Evolutionary conservation across 2,888 invertebrate genomes (phyloP).

Genomic region (Ernsta delagoae): DNA sequence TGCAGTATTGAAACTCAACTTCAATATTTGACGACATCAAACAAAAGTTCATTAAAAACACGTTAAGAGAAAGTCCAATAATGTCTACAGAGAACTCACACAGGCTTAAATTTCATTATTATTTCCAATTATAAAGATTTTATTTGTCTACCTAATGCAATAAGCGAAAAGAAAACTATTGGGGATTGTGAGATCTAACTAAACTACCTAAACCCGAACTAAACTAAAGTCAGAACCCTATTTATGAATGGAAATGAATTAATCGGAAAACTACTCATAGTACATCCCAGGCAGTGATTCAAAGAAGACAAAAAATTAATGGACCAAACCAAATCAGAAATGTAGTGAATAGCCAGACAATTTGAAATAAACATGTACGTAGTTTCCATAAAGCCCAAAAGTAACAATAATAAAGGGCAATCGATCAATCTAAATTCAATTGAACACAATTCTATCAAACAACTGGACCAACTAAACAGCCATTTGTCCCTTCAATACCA

Average conservation of each 20-base stretch:
- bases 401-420: constrained; percentile 10
- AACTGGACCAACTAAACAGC: constrained; percentile 26
- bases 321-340: too few relatives aligned
- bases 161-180: too few relatives aligned
- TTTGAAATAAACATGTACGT: too few relatives aligned
- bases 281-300: too few relatives aligned
- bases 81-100: background rate
- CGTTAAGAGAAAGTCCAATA: constrained; percentile 9
- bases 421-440: constrained; percentile 17
- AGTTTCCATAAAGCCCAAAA: background rate
- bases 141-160: background rate
- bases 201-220: too few relatives aligned
- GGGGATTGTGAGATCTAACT: too few relatives aligned
- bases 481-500: constrained; percentile 23
- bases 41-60: constrained; percentile 20
- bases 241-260: background rate
- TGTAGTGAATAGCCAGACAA: too few relatives aligned
- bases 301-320: too few relatives aligned
- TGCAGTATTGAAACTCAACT: constrained; percentile 4
- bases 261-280: too few relatives aligned
- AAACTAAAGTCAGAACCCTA: too few relatives aligned
- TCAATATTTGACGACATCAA: constrained; percentile 20
- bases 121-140: background rate
- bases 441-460: constrained; percentile 22
- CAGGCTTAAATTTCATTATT: background rate